These are phyloP conservation scores for Amblyopsis hoosieri DNA, from an alignment of 2,797 vertebrate species.

Conservation along the genomic window DNA sequence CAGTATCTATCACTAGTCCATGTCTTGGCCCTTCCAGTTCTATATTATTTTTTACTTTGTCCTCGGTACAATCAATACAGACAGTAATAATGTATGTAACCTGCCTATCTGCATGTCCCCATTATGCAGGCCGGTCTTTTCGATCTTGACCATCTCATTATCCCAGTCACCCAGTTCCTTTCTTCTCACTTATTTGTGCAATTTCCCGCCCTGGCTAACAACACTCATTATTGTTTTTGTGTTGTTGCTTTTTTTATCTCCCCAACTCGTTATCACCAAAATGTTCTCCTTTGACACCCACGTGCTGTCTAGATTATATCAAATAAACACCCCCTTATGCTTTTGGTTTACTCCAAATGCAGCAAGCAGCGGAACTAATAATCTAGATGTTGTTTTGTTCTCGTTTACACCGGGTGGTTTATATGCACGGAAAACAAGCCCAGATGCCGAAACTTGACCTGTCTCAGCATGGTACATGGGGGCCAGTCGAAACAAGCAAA, in stretches of 20 bases:
- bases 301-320: no score
- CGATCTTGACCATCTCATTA: slow-evolving; percentile 51
- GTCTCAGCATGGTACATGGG: no score
- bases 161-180: slow-evolving; percentile 7
- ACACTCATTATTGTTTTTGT: slow-evolving; percentile 41
- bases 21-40: slow-evolving; percentile 5
- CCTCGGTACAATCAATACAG: slow-evolving; percentile 58
- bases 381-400: no score
- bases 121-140: slow-evolving; percentile 35
- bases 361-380: no score
- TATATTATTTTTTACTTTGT: slow-evolving; percentile 7
- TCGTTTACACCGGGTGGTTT: no score
- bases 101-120: slow-evolving; percentile 19
- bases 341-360: no score
- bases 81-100: slow-evolving; percentile 67
- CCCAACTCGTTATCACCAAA: neutral
- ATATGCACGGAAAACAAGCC: no score
- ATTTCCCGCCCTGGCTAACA: slow-evolving; percentile 38
- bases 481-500: no score
- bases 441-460: no score
- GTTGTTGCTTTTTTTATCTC: slow-evolving; percentile 24
- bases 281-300: no score
- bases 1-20: slow-evolving; percentile 33
- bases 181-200: slow-evolving; percentile 33
- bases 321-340: slow-evolving; percentile 33